Evolutionary conservation across 2,797 vertebrate genomes (phyloP), one percentile per base, ranked within the genome.

Genomic region (Pseudopleuronectes americanus): DNA sequence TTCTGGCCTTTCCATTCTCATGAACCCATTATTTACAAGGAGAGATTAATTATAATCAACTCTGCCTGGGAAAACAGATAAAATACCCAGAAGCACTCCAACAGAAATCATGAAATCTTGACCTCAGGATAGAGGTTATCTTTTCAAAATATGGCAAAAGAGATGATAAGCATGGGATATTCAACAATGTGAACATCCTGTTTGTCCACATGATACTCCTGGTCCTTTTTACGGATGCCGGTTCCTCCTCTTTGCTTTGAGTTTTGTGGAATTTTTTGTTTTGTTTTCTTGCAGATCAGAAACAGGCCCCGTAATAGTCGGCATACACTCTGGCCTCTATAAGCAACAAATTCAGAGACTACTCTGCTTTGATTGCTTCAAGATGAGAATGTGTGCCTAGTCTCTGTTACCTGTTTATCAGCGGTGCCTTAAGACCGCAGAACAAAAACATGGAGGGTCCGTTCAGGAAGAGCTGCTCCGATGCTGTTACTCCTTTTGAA

Each of bases 201-300:
- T 82, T 73, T 78, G 71, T 53, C 79, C 53, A 48, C 45, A 51
- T 79, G 41, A 72, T 66, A 69, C 64, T 54, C 31, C 48, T 80
- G 76, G 77, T 81, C 57, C 56, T 62, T 58, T 58, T 64, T 59
- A n/a, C 71, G 55, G 45, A 55, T 68, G 36, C 62, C 41, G 61
- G 45, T 79, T 51, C 56, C 58, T 77, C 51, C 13, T 70, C 64
- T 72, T 69, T 60, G 56, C 62, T 80, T 36, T 33, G 21, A 49
- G 64, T 48, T 68, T 31, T 48, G 62, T 70, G 73, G 80, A 75
- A 71, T 73, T 63, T 76, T 74, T 74, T 71, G 68, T 88, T 87
- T 84, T 77, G 75, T 84, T 87, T 81, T 78, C 58, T 57, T 71
- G 47, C 56, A 81, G 79, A 90, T 87, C 74, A 86, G 80, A 91